Base-by-base conservation (phyloP, 1,140 invertebrate species). In the Episyrphus balteatus region DNA sequence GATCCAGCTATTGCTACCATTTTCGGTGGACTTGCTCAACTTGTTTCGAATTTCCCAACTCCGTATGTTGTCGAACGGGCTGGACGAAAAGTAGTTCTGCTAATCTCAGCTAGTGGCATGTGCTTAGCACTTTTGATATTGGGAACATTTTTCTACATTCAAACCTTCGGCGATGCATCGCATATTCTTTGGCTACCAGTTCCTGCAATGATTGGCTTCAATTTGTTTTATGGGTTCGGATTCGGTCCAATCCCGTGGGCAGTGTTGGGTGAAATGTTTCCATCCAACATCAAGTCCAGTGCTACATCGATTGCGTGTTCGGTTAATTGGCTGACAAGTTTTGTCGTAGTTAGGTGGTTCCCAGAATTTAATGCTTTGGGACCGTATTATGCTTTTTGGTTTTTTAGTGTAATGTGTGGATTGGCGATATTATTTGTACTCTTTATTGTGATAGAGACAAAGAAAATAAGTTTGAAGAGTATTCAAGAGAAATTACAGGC, bases 191-290 rank as follows among this genome's bases (percentile, higher is more conserved):
- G 81, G 76, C 54, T 86, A 8, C 84, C 84, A 3, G 70, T 86
- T 3, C 58, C 74, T 5, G 75, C 79, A 0, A 60, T 86, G n/a
- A 71, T 84, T 2, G 47, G 79, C 40, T 87, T 79, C 68, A 83
- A 83, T 19, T 68, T 79, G 15, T 73, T 78, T 0, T 86, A 83
- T 59, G 78, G 80, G 67, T 68, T 77, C 2, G 73, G 73, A 6
- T 83, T 88, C 55, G 88, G 88, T 1, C 87, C 89, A 0, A 69
- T 92, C 10, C 86, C 88, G 0, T 91, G 88, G 86, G 79, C 87
- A 1, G 77, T 93, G 26, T 82, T 90, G 75, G 83, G 82, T 1
- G 86, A 93, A 68, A 77, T 92, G 53, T 86, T 91, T 54, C 80
- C 89, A 2, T 71, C 80, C 0, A 79, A 83, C 52, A 78, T 88